These are phyloP conservation scores for Bibio marci DNA, from an alignment of 2,888 invertebrate species.

Conservation along the genomic window DNA sequence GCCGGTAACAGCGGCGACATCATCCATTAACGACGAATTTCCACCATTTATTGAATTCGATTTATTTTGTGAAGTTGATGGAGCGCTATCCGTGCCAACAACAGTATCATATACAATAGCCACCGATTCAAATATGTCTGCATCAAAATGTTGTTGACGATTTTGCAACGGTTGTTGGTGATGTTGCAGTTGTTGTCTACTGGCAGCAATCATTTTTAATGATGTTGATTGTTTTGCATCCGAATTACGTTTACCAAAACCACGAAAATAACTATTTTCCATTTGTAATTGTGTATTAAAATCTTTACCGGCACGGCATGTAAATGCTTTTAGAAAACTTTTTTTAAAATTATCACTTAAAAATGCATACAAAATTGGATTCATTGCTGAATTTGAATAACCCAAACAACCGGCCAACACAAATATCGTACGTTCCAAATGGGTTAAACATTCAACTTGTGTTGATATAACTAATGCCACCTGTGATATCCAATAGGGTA, in stretches of 20 bases:
- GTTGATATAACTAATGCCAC: slow-evolving; percentile 26
- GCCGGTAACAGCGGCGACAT: no score
- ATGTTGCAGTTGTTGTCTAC: background rate
- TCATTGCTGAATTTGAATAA: slow-evolving; percentile 66
- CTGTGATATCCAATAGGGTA: slow-evolving; percentile 63
- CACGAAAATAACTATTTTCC: slow-evolving; percentile 59
- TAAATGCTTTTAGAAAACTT: slow-evolving; percentile 72
- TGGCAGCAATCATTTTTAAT: no score
- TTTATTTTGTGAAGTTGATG: no score
- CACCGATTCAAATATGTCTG: no score
- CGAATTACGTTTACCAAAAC: background rate
- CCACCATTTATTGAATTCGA: no score
- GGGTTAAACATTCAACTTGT: slow-evolving; percentile 43
- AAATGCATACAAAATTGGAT: slow-evolving; percentile 72
- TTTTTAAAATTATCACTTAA: slow-evolving; percentile 79
- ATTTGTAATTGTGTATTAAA: slow-evolving; percentile 62
- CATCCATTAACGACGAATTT: no score
- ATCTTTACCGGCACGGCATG: slow-evolving; percentile 62
- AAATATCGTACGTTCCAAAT: slow-evolving; percentile 53
- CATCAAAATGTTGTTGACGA: no score
- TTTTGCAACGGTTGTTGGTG: slow-evolving; percentile 4
- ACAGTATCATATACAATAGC: no score
- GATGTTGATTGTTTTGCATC: background rate
- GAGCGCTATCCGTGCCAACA: no score
- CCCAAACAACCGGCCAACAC: slow-evolving; percentile 58